A percentile compares a stretch with the other conserved stretches of the same genome.
Evolutionary conservation across 2,113 vertebrate species (phyloP).

Genomic region (Catharus minimus): DNA sequence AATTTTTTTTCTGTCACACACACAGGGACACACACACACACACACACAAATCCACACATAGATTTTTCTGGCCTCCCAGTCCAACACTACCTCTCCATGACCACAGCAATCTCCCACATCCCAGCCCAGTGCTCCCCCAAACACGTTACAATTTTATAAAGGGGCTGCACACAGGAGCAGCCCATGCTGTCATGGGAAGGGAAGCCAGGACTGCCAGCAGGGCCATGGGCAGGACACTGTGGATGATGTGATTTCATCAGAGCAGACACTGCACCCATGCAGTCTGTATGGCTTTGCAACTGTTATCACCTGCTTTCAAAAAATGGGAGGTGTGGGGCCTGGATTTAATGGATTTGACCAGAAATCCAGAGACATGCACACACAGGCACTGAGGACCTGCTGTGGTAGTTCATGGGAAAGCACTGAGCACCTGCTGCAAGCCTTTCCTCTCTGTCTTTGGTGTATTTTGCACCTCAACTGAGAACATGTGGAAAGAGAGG

Average conservation of each 20-base stretch:
- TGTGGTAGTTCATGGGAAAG: neutral
- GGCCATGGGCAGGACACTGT: neutral
- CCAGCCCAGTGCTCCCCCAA: neutral
- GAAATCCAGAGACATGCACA: neutral
- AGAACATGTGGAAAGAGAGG: neutral
- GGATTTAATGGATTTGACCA: neutral
- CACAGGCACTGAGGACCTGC: neutral
- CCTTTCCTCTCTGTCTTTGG: too few relatives aligned
- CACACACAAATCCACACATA: fast-evolving
- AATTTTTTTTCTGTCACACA: neutral
- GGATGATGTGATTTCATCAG: neutral
- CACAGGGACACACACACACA: too few relatives aligned
- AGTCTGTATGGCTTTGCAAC: neutral
- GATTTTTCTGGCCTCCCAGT: neutral
- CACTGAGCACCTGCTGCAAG: neutral
- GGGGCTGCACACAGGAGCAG: neutral
- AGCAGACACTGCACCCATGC: neutral
- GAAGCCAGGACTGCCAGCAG: fast-evolving
- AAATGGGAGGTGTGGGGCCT: neutral
- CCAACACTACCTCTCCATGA: neutral
- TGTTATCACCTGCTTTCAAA: neutral
- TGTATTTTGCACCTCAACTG: neutral
- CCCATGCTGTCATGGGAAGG: neutral
- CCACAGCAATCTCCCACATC: neutral
- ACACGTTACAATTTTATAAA: neutral